Percentiles rank a stretch among this genome's conserved stretches.
Evolutionary conservation across 2,113 vertebrate species (phyloP).

Genomic region (Rhabdomys dilectus): DNA sequence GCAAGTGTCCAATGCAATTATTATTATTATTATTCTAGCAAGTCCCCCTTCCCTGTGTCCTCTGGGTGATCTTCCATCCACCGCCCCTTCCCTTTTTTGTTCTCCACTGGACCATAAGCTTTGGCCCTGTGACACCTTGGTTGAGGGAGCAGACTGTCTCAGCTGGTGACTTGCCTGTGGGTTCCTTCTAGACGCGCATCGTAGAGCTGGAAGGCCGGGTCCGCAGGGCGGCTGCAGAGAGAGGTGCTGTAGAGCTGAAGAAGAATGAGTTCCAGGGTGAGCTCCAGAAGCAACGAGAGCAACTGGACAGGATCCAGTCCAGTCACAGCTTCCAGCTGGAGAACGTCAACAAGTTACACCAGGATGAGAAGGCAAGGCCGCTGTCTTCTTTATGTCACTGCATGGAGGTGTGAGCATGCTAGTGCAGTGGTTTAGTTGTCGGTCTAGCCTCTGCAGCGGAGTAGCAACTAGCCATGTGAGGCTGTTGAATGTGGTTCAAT

Average conservation of each 20-base stretch:
- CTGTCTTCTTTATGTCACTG: neutral
- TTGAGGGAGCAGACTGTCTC: neutral
- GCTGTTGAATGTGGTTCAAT: too few relatives aligned
- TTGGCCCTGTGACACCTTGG: neutral
- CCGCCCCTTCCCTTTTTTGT: too few relatives aligned
- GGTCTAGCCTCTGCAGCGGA: neutral
- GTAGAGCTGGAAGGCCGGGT: slow-evolving; percentile 93
- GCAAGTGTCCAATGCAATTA: neutral
- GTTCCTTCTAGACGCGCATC: slow-evolving; percentile 88
- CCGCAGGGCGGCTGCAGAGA: slow-evolving; percentile 88
- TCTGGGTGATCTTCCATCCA: too few relatives aligned
- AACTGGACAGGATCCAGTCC: slow-evolving; percentile 90
- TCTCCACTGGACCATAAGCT: fast-evolving
- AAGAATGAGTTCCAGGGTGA: slow-evolving; percentile 94
- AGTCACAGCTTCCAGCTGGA: slow-evolving; percentile 92
- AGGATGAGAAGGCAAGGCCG: slow-evolving; percentile 91
- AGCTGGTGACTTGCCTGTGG: fast-evolving
- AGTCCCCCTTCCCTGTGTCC: neutral
- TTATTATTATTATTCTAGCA: too few relatives aligned
- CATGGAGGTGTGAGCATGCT: neutral
- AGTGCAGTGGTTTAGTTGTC: neutral
- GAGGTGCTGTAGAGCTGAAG: slow-evolving; percentile 90
- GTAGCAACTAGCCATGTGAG: neutral
- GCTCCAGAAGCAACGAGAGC: slow-evolving; percentile 90
- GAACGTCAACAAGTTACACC: slow-evolving; percentile 87